These are phyloP conservation scores for Campylomormyrus tamandua DNA, from an alignment of 2,113 vertebrate species.

Conservation along the genomic window DNA sequence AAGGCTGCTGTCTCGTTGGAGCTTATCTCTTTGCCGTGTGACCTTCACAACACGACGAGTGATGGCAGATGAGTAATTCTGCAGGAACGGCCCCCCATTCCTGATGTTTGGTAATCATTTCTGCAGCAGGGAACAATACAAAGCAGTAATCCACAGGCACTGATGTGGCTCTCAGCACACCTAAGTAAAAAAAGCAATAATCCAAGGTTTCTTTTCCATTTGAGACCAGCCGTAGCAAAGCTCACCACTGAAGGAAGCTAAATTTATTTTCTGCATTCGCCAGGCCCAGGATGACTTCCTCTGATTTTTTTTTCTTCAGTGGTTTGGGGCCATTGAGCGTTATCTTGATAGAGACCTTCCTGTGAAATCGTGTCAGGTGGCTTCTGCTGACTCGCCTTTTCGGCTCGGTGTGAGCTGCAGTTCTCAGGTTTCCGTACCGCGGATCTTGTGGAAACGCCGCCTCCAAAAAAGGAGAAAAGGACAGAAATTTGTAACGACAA, in stretches of 20 bases:
- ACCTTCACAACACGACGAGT: background rate
- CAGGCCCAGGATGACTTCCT: background rate
- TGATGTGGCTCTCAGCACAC: background rate
- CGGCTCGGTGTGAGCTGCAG: background rate
- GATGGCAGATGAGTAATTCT: background rate
- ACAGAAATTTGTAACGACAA: background rate
- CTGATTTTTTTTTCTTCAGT: background rate
- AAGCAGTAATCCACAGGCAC: background rate
- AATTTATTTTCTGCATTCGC: background rate
- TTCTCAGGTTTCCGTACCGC: background rate
- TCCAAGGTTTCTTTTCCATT: background rate
- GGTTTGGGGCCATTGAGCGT: background rate
- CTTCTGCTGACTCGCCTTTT: background rate
- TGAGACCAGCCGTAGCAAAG: background rate
- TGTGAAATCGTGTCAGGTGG: background rate
- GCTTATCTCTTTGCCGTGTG: background rate
- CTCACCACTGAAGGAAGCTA: conserved; percentile 1
- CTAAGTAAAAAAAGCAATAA: background rate
- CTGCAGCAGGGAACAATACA: conserved; percentile 6
- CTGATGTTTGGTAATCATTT: conserved; percentile 10
- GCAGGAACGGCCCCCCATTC: background rate
- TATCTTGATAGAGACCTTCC: background rate
- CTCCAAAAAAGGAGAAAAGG: background rate
- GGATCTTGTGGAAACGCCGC: background rate
- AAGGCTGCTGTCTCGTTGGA: background rate